Evolutionary conservation across 2,888 invertebrate species (phyloP).

Genomic region (Erebia ligea): DNA sequence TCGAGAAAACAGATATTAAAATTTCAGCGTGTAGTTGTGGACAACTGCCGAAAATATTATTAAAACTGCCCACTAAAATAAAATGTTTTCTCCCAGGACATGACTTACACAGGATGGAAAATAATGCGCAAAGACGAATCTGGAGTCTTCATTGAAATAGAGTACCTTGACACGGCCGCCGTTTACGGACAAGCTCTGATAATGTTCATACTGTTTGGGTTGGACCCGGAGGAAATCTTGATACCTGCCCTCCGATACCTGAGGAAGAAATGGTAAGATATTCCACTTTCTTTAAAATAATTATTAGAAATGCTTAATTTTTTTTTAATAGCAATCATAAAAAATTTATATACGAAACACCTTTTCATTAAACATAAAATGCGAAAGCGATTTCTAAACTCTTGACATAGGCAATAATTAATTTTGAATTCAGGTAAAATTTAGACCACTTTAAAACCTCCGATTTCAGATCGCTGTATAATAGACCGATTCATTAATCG

Average conservation of each 20-base stretch:
- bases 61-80: not conserved
- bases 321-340: too few relatives aligned
- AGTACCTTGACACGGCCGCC: slow-evolving; percentile 94
- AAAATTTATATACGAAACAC: too few relatives aligned
- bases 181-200: slow-evolving; percentile 95
- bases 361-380: too few relatives aligned
- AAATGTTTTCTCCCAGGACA: slow-evolving; percentile 83
- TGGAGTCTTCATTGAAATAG: slow-evolving; percentile 96
- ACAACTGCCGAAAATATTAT: too few relatives aligned
- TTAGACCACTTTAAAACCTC: too few relatives aligned
- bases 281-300: not conserved
- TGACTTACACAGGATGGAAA: slow-evolving; percentile 92
- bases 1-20: too few relatives aligned
- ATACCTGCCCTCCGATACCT: slow-evolving; percentile 86
- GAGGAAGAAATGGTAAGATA: slow-evolving; percentile 82
- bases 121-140: slow-evolving; percentile 92
- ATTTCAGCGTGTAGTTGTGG: too few relatives aligned
- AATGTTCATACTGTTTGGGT: slow-evolving; percentile 93
- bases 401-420: too few relatives aligned
- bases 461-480: too few relatives aligned
- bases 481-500: not conserved
- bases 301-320: too few relatives aligned
- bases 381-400: too few relatives aligned
- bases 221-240: slow-evolving; percentile 90
- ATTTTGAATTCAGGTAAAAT: too few relatives aligned